Base-by-base conservation (phyloP, 92 coral and sea anemone genomes). In the Paragorgia papillata region DNA sequence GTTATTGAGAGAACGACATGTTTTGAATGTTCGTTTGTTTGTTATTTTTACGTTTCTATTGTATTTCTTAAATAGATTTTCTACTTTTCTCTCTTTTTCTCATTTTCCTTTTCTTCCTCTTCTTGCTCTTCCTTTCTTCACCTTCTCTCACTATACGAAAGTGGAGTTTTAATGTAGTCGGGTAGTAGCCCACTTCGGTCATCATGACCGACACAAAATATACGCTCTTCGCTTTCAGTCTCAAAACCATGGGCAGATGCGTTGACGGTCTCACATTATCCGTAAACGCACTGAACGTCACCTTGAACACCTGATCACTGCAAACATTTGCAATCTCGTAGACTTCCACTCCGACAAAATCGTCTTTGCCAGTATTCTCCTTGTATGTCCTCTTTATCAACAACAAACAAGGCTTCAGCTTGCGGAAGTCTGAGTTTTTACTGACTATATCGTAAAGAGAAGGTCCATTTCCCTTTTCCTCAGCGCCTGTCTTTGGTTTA, bases 271-370 rank as follows among this genome's bases (percentile, higher is more conserved):
- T 31, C 2, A 28, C 0, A 24, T 71, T 32, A 5, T 35, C 51
- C 6, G n/a, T 46, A 6, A 31, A 14, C 21, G 65, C 78, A 9
- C 31, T 39, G 34, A 71, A 53, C 25, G 30, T 33, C 19, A 71
- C 64, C 0, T 8, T 51, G 27, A 71, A 71, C 41, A 26, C 48
- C 3, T 17, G 31, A 35, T 71, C 14, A 26, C 51, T 35, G 19
- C 78, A 71, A 10, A 51, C 2, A 22, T 71, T 71, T 31, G 61
- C 78, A 0, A 71, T 18, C 25, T 71, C 78, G 43, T 31, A 71
- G 0, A 71, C 78, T n/a, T 71, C 15, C 1, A 71, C 44, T 13
- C 62, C 33, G 30, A 56, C 30, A 56, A 71, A 32, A 0, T 57
- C 37, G 3, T 71, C 63, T 9, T 33, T 17, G 35, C 14, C 35